Evolutionary conservation across 2,888 invertebrate species (phyloP).

Genomic region (Macaria liturata): DNA sequence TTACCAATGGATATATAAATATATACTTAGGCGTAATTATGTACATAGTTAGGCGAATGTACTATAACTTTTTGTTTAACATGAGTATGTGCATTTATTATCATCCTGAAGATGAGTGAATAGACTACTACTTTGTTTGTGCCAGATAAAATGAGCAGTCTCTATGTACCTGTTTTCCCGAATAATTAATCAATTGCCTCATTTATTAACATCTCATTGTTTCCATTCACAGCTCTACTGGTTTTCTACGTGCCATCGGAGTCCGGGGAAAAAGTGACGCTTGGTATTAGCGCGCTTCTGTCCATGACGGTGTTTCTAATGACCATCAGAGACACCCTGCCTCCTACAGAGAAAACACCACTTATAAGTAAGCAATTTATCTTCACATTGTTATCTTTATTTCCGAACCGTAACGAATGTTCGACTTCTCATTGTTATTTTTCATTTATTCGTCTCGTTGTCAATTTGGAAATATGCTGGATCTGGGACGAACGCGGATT

Average conservation of each 20-base stretch:
- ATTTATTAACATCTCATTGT: too few relatives aligned
- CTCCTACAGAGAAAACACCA: conserved; percentile 94
- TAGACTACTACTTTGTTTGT: too few relatives aligned
- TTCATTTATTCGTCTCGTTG: conserved; percentile 18
- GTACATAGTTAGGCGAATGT: too few relatives aligned
- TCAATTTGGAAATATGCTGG: conserved; percentile 4
- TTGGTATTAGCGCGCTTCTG: conserved; percentile 93
- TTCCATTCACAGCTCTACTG: conserved; percentile 84
- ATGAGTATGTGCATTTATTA: too few relatives aligned
- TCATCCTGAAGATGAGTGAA: too few relatives aligned
- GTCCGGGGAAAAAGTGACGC: conserved; percentile 93
- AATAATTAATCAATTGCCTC: too few relatives aligned
- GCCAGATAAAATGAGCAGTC: too few relatives aligned
- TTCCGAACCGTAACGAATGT: conserved; percentile 26
- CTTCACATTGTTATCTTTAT: conserved; percentile 28
- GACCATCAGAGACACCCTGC: conserved; percentile 93
- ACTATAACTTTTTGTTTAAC: too few relatives aligned
- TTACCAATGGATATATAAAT: too few relatives aligned
- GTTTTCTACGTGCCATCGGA: conserved; percentile 95
- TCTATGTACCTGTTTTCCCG: too few relatives aligned
- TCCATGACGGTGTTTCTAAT: conserved; percentile 95
- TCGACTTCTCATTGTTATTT: conserved; percentile 25
- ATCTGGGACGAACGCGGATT: not conserved
- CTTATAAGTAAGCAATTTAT: conserved; percentile 87
- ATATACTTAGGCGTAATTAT: too few relatives aligned